These are phyloP conservation scores for Gadopsis marmoratus DNA, from an alignment of 2,797 vertebrate genomes.

Conservation along the genomic window DNA sequence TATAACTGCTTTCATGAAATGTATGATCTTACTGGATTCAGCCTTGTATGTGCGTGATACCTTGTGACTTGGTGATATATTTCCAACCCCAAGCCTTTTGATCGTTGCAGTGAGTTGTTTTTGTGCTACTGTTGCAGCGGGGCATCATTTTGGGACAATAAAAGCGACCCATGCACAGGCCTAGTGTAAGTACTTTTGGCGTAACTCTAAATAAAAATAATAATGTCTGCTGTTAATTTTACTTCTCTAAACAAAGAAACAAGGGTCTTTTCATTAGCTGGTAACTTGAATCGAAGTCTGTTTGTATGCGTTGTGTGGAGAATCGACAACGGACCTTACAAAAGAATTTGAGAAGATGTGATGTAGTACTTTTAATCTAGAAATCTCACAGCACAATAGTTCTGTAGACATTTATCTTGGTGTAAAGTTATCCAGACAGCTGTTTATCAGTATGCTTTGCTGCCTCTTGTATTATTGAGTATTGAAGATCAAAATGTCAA, in stretches of 20 bases:
- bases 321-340: constrained; percentile 66
- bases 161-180: constrained; percentile 72
- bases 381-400: constrained; percentile 82
- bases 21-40: constrained; percentile 66
- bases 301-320: constrained; percentile 68
- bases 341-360: constrained; percentile 69
- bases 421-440: constrained; percentile 82
- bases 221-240: constrained; percentile 71
- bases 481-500: constrained; percentile 82
- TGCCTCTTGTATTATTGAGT: constrained; percentile 83
- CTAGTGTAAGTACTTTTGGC: constrained; percentile 73
- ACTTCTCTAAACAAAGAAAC: constrained; percentile 66
- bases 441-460: constrained; percentile 83
- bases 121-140: constrained; percentile 78
- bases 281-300: constrained; percentile 65
- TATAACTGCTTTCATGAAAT: constrained; percentile 68
- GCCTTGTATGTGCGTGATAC: constrained; percentile 71
- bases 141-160: constrained; percentile 60
- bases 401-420: constrained; percentile 83
- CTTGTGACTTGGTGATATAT: constrained; percentile 78
- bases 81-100: constrained; percentile 71
- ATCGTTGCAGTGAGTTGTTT: constrained; percentile 79
- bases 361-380: constrained; percentile 77
- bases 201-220: constrained; percentile 67
- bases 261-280: constrained; percentile 64